A percentile compares a stretch with the other conserved stretches of the same genome.
phyloP scores from a whole-genome alignment of 1,140 invertebrate species.

The Agrilus planipennis region DNA sequence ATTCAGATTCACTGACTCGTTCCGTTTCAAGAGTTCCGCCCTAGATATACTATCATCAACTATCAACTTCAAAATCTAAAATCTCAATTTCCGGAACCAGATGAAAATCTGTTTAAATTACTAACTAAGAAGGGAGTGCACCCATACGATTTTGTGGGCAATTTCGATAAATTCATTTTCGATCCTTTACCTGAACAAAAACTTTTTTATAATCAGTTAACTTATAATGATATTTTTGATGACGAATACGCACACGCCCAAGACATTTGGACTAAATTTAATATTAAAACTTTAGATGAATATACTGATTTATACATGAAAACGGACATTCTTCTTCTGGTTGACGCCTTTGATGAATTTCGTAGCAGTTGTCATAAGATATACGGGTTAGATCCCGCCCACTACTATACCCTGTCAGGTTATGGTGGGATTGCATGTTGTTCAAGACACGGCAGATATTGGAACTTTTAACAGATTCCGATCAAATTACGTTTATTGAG shows the following conservation, averaged over 20 bases:
- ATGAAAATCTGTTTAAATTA: too few relatives aligned
- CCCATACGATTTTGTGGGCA: conserved; percentile 25
- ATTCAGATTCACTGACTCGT: too few relatives aligned
- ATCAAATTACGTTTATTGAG: too few relatives aligned
- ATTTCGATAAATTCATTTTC: conserved; percentile 21
- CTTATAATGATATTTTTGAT: conserved; percentile 25
- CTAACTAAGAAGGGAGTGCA: conserved; percentile 24
- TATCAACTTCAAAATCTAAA: too few relatives aligned
- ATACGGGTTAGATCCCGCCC: conserved; percentile 28
- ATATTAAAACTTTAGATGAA: conserved; percentile 25
- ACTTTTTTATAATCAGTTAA: conserved; percentile 28
- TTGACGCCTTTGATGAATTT: conserved; percentile 36
- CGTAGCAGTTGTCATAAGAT: conserved; percentile 19
- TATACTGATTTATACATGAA: conserved; percentile 35
- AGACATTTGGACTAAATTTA: conserved; percentile 35
- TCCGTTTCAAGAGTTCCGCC: too few relatives aligned
- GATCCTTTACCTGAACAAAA: conserved; percentile 18
- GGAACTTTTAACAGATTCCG: too few relatives aligned
- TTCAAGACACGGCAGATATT: too few relatives aligned
- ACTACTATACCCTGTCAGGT: conserved; percentile 30
- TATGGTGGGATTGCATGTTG: too few relatives aligned
- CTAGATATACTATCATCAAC: too few relatives aligned
- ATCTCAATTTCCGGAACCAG: too few relatives aligned
- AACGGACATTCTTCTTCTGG: conserved; percentile 33
- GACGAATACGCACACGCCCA: conserved; percentile 26